These are phyloP conservation scores for Acrobasis suavella DNA, from an alignment of 2,888 invertebrate genomes.

Conservation along the genomic window DNA sequence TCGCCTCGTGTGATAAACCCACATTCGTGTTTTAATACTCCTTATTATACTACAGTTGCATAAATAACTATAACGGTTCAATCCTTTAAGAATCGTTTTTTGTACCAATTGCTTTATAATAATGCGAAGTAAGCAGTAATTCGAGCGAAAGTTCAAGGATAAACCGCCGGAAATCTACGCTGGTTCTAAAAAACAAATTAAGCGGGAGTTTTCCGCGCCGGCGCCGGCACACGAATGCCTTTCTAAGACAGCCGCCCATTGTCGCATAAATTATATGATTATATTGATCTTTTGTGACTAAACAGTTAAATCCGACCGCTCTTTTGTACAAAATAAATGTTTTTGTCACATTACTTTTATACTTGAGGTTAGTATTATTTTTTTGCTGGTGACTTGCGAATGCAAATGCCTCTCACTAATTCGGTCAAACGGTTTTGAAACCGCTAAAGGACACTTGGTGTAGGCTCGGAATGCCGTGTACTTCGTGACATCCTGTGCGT, in stretches of 20 bases:
- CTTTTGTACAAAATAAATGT: neutral
- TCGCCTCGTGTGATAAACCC: no score
- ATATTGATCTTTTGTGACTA: neutral
- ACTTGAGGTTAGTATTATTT: neutral
- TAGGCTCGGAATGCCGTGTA: neutral
- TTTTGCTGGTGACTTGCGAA: neutral
- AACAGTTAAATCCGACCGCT: neutral
- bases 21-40: no score
- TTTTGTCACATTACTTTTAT: neutral
- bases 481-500: neutral
- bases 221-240: neutral
- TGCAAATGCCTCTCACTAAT: neutral
- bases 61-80: no score
- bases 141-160: neutral
- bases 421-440: neutral
- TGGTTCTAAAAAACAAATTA: neutral
- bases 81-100: no score
- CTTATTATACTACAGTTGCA: no score
- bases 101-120: no score
- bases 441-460: conserved; percentile 1
- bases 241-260: conserved; percentile 3
- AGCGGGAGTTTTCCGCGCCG: neutral
- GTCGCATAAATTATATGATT: neutral
- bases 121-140: neutral
- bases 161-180: neutral